Evolutionary conservation across 2,888 invertebrate species (phyloP).

Genomic region (Mesochorus sp.): DNA sequence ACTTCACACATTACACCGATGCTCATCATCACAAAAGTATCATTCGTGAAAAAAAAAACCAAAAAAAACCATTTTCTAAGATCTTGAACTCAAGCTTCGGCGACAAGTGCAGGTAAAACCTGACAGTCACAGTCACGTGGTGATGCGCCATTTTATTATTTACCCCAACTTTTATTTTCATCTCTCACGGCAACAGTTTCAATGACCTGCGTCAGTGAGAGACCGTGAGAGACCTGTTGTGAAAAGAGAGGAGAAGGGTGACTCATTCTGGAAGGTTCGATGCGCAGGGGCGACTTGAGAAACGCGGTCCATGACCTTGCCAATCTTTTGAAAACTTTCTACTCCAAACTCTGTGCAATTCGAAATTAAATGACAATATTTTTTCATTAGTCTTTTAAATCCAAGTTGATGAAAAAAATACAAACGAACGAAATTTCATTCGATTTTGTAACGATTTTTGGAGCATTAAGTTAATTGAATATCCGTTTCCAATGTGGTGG

Average conservation of each 20-base stretch:
- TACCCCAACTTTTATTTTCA: slow-evolving; percentile 30
- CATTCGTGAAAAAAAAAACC: neutral
- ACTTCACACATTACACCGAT: too few relatives aligned
- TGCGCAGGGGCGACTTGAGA: slow-evolving; percentile 41
- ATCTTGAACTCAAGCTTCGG: too few relatives aligned
- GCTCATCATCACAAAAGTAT: neutral
- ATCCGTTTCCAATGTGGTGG: too few relatives aligned
- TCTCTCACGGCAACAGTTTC: slow-evolving; percentile 52
- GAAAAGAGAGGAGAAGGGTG: too few relatives aligned
- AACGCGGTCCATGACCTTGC: slow-evolving; percentile 31
- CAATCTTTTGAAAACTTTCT: neutral
- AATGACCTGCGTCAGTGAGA: slow-evolving; percentile 45
- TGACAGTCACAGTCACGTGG: slow-evolving; percentile 19
- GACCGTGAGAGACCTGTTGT: slow-evolving; percentile 2
- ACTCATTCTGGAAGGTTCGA: slow-evolving; percentile 57
- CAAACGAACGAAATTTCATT: neutral
- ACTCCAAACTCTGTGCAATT: too few relatives aligned
- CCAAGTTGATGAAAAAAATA: too few relatives aligned
- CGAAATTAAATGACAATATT: too few relatives aligned
- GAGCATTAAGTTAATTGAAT: too few relatives aligned
- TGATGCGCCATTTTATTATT: neutral
- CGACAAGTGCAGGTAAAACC: too few relatives aligned
- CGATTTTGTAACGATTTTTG: neutral
- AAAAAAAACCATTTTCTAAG: neutral
- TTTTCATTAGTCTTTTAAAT: too few relatives aligned